These are phyloP conservation scores for Elysia crispata DNA, from an alignment of 2,888 invertebrate species.

Conservation along the genomic window DNA sequence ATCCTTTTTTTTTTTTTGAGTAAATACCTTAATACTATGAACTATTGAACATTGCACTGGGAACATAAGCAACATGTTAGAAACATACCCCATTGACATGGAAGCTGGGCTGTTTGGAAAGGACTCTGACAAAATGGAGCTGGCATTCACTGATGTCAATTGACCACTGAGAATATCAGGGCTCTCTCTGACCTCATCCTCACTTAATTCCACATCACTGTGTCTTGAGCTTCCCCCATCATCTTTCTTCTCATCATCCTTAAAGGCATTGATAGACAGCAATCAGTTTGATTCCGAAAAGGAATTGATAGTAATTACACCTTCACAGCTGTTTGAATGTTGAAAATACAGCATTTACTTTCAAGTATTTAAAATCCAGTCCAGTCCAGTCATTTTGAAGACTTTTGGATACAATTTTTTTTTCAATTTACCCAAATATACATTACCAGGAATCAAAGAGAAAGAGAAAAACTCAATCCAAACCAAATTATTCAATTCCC, in stretches of 20 bases:
- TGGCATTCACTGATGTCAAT: slow-evolving; percentile 50
- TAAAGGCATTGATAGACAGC: too few species aligned
- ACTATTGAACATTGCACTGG: not conserved
- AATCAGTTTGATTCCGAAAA: too few species aligned
- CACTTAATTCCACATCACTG: slow-evolving; percentile 72
- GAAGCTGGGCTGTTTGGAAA: slow-evolving; percentile 82
- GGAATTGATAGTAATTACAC: too few species aligned
- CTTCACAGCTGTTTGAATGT: too few species aligned
- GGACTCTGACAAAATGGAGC: slow-evolving; percentile 79
- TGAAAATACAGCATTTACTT: too few species aligned
- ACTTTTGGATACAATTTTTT: too few species aligned
- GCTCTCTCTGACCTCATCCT: slow-evolving; percentile 69
- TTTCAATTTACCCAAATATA: too few species aligned
- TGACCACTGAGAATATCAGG: slow-evolving; percentile 57
- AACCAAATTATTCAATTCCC: too few species aligned
- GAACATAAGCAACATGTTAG: not conserved
- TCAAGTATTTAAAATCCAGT: too few species aligned
- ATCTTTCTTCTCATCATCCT: slow-evolving; percentile 50
- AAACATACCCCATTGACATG: slow-evolving; percentile 66
- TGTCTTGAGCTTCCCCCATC: slow-evolving; percentile 66
- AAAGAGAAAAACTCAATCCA: too few species aligned
- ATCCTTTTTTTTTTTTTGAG: not conserved
- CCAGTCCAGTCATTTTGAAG: too few species aligned
- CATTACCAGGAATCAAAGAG: too few species aligned
- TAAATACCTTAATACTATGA: not conserved